phyloP scores from a whole-genome alignment of 64 coral and sea anemone species.

The Dendrophyllia cribrosa region DNA sequence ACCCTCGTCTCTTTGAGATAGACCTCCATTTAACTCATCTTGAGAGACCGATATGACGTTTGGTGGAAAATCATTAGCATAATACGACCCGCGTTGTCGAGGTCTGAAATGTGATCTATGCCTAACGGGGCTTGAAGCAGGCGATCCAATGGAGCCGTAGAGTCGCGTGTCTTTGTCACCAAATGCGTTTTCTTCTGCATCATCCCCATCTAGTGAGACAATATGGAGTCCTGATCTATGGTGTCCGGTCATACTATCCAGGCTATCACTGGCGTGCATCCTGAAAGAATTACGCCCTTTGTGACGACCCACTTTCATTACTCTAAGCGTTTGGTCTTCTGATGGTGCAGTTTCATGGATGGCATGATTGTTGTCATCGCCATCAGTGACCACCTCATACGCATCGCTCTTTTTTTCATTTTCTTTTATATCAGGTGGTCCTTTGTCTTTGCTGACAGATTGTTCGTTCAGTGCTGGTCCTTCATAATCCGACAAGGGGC shows the following conservation, averaged over 20 bases:
- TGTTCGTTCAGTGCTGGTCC: constrained; percentile 57
- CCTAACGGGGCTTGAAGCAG: not conserved
- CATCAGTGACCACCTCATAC: constrained; percentile 23
- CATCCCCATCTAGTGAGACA: constrained; percentile 30
- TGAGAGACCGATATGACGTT: constrained; percentile 44
- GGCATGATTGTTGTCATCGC: not conserved
- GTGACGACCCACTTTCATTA: constrained; percentile 16
- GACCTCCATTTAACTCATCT: constrained; percentile 29
- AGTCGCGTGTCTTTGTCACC: constrained; percentile 15
- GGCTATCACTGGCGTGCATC: not conserved
- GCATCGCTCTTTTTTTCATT: constrained; percentile 51
- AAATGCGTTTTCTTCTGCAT: not conserved
- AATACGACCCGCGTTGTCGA: not conserved
- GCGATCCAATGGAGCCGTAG: constrained; percentile 35
- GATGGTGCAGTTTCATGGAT: not conserved
- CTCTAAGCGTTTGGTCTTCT: too few relatives aligned
- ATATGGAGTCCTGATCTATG: constrained; percentile 24
- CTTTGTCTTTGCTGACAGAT: constrained; percentile 74
- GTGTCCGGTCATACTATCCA: not conserved
- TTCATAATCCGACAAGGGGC: not conserved
- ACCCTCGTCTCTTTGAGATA: not conserved
- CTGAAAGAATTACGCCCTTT: not conserved
- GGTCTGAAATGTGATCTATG: not conserved
- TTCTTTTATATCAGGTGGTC: constrained; percentile 63
- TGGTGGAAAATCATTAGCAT: constrained; percentile 51